phyloP scores from a whole-genome alignment of 64 coral and sea anemone species.

The Stichodactyla helianthus region DNA sequence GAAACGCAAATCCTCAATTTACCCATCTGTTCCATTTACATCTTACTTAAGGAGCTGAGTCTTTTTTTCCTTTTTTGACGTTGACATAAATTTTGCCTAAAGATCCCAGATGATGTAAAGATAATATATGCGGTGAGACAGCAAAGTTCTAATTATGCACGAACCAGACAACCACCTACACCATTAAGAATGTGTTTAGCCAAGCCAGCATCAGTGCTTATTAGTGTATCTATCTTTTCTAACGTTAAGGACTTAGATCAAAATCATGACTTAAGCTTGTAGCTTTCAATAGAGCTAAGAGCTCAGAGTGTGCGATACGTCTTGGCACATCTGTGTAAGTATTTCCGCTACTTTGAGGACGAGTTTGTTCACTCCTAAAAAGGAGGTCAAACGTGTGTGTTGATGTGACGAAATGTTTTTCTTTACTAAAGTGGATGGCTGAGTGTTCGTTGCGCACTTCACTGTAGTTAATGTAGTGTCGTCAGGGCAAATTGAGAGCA shows the following conservation, averaged over 20 bases:
- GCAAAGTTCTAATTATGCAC: neutral
- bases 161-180: neutral
- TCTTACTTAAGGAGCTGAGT: neutral
- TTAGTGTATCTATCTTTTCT: neutral
- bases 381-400: neutral
- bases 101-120: slow-evolving; percentile 1
- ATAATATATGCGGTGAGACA: neutral
- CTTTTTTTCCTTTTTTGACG: neutral
- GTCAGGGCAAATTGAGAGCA: neutral
- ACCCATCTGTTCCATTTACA: neutral
- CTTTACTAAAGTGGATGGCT: neutral
- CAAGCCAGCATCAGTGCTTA: neutral
- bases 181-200: neutral
- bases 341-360: neutral
- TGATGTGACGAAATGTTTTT: neutral
- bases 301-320: neutral
- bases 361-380: neutral
- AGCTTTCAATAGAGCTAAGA: neutral
- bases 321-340: neutral
- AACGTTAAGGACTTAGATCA: neutral
- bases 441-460: neutral
- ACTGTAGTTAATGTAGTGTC: neutral
- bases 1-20: neutral
- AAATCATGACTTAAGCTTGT: neutral
- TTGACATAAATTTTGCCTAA: neutral